Percentiles rank a stretch among this genome's conserved stretches.
Conservation (phyloP, 2,797 vertebrate species). For the Argentina silus region DNA sequence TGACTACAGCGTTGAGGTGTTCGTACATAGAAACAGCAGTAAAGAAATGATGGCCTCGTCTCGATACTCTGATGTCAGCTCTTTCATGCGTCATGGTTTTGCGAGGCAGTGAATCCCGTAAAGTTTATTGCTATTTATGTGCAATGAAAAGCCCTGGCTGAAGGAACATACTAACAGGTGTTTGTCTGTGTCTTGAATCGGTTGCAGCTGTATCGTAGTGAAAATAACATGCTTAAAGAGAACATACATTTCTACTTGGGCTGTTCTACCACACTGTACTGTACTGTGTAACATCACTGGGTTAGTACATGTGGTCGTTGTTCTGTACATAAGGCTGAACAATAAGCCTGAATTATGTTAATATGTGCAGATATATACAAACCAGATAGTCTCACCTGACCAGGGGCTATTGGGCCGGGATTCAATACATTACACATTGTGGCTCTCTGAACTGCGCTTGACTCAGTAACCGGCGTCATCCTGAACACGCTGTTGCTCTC, state of each 20-base stretch:
- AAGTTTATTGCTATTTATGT: slow-evolving; percentile 66
- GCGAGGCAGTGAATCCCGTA: slow-evolving; percentile 56
- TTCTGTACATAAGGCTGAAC: not conserved
- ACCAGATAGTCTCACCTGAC: too few species aligned
- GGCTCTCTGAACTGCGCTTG: too few species aligned
- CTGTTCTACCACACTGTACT: slow-evolving; percentile 47
- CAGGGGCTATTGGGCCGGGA: too few species aligned
- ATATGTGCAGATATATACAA: too few species aligned
- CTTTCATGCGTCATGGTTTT: slow-evolving; percentile 55
- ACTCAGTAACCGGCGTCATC: too few species aligned
- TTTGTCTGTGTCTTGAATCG: slow-evolving; percentile 72
- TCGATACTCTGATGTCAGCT: slow-evolving; percentile 43
- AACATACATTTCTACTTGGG: slow-evolving; percentile 45
- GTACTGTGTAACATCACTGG: slow-evolving; percentile 42
- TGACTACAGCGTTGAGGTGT: slow-evolving; percentile 35
- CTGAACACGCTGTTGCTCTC: too few species aligned
- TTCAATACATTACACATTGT: too few species aligned
- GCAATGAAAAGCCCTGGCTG: slow-evolving; percentile 56
- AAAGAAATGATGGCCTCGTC: slow-evolving; percentile 46
- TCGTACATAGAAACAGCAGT: slow-evolving; percentile 31
- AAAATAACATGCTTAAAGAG: slow-evolving; percentile 35
- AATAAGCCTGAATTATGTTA: not conserved
- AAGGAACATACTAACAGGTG: slow-evolving; percentile 69
- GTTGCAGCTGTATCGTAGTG: slow-evolving; percentile 60
- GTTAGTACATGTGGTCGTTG: slow-evolving; percentile 54